These are phyloP conservation scores for Nycticorax nycticorax DNA, from an alignment of 2,113 vertebrate genomes.

Conservation along the genomic window DNA sequence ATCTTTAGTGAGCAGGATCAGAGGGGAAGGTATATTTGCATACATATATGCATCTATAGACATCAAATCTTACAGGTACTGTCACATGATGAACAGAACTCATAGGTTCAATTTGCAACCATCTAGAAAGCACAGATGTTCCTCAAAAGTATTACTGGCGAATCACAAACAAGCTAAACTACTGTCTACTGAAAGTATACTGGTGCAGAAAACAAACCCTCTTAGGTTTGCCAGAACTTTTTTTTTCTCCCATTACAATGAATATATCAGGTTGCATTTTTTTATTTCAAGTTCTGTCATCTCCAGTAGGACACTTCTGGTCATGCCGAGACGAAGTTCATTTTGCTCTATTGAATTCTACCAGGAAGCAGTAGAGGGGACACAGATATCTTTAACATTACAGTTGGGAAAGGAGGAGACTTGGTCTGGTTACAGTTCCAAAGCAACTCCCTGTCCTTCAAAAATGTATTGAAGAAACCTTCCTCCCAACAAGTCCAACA, in stretches of 20 bases:
- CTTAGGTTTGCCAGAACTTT: neutral
- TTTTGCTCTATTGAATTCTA: neutral
- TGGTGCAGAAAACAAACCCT: neutral
- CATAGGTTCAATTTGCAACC: neutral
- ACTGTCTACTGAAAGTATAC: neutral
- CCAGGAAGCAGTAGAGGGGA: neutral
- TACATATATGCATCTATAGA: neutral
- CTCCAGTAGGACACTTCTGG: neutral
- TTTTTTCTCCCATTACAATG: neutral
- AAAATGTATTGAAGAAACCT: neutral
- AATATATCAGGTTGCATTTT: neutral
- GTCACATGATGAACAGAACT: neutral
- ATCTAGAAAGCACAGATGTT: neutral
- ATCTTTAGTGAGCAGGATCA: neutral
- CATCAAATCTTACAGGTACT: neutral
- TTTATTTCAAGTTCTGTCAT: neutral
- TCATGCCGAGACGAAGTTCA: neutral
- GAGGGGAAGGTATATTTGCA: neutral
- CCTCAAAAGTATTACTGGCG: rapidly evolving
- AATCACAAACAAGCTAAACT: neutral
- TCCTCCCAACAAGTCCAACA: neutral
- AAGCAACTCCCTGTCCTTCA: neutral
- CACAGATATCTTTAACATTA: neutral
- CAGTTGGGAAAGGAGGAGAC: neutral
- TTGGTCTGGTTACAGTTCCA: neutral